Percentiles rank a stretch among this genome's conserved stretches.
These are phyloP conservation scores for Ciconia stormi DNA, from an alignment of 2,113 vertebrate genomes.

Conservation along the genomic window DNA sequence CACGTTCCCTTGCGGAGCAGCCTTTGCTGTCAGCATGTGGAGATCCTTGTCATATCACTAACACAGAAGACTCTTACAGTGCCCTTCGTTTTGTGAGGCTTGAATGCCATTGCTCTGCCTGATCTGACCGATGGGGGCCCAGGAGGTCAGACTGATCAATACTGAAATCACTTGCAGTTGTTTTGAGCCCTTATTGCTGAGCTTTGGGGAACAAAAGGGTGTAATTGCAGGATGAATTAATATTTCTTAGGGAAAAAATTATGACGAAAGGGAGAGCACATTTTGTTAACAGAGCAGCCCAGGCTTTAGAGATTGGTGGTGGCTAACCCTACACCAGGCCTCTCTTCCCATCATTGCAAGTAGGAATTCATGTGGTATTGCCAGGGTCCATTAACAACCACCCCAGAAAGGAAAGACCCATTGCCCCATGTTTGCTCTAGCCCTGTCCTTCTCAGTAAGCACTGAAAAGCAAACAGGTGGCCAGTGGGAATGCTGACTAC, in stretches of 20 bases:
- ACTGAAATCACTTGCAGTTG: background rate
- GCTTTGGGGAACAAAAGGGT: background rate
- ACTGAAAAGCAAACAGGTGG: background rate
- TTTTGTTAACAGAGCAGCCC: background rate
- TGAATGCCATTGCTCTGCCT: background rate
- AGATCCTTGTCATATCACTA: background rate
- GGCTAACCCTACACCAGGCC: background rate
- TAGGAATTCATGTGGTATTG: background rate
- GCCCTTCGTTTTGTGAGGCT: background rate
- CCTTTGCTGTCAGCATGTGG: constrained; percentile 38
- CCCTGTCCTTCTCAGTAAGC: background rate
- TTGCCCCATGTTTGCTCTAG: background rate
- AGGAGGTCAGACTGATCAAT: background rate
- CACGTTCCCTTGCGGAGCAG: background rate
- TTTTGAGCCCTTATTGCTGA: background rate
- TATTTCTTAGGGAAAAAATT: background rate
- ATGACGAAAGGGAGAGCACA: background rate
- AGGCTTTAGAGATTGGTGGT: background rate
- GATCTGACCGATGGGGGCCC: background rate
- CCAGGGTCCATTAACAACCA: background rate
- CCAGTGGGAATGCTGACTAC: background rate
- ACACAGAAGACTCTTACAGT: background rate
- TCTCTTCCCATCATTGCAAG: background rate
- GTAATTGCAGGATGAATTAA: background rate
- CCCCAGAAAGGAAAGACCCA: background rate